Percentiles rank a stretch among this genome's conserved stretches.
Evolutionary conservation across 2,888 invertebrate genomes (phyloP).

Genomic region (Danaus chrysippus): DNA sequence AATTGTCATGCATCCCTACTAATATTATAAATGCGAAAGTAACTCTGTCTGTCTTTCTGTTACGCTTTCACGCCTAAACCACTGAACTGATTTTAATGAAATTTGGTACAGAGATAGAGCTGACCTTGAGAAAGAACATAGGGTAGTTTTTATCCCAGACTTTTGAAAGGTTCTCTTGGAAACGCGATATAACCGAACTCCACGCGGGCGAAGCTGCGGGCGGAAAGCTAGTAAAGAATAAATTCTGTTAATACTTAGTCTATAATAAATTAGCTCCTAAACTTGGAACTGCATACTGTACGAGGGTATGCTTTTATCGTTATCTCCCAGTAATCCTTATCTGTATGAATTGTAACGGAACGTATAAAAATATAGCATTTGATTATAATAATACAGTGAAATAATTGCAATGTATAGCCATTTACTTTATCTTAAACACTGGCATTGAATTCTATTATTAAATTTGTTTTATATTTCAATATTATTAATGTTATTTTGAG

Average conservation of each 20-base stretch:
- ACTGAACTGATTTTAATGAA: no score
- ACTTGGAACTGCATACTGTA: conserved; percentile 49
- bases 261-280: conserved; percentile 46
- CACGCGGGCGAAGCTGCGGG: no score
- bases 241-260: conserved; percentile 30
- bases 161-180: no score
- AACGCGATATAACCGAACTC: no score
- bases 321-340: conserved; percentile 44
- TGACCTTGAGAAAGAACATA: no score
- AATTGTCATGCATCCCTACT: neutral
- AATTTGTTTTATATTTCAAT: neutral
- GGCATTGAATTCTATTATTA: conserved; percentile 7
- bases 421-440: conserved; percentile 15
- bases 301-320: conserved; percentile 68
- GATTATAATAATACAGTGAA: conserved; percentile 19
- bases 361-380: conserved; percentile 27
- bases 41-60: no score
- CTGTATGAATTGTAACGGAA: conserved; percentile 35
- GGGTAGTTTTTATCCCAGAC: no score
- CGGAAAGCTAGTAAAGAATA: no score
- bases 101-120: no score
- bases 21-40: no score
- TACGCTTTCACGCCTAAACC: no score
- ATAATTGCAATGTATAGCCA: conserved; percentile 16
- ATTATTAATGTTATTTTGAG: no score